phyloP scores from a whole-genome alignment of 2,113 vertebrate genomes.

The Mormoops blainvillei region DNA sequence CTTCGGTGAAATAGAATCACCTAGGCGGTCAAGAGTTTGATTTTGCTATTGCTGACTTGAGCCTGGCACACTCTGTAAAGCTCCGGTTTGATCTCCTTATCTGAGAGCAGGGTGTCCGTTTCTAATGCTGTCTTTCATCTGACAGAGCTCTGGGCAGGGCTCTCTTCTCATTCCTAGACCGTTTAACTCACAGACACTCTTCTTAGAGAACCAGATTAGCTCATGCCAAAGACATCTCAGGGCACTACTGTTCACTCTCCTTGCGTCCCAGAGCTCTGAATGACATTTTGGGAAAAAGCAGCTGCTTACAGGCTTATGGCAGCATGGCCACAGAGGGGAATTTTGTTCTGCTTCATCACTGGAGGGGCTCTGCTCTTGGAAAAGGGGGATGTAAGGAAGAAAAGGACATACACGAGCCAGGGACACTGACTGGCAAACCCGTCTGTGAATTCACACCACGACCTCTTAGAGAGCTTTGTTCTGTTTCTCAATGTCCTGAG shows the following conservation, averaged over 20 bases:
- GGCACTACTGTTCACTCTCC: background rate
- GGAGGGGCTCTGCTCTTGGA: background rate
- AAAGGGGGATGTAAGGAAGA: background rate
- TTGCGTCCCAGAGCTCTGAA: background rate
- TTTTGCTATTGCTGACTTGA: background rate
- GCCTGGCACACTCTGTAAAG: background rate
- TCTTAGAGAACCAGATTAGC: background rate
- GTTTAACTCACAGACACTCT: background rate
- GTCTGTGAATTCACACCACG: background rate
- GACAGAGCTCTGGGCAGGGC: background rate
- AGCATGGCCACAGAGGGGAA: background rate
- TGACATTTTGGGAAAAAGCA: no score
- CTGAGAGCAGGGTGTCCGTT: background rate
- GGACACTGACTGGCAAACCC: background rate
- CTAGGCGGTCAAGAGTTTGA: background rate
- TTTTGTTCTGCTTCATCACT: background rate
- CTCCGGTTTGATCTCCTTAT: background rate
- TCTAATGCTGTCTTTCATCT: background rate
- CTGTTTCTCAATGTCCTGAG: background rate
- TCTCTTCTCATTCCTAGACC: background rate
- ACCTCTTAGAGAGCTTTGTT: background rate
- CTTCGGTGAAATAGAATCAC: background rate
- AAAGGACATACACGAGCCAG: background rate
- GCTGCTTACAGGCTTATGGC: background rate
- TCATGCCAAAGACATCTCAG: background rate